Percentiles rank a stretch among this genome's conserved stretches.
Evolutionary conservation across 1,140 invertebrate genomes (phyloP).

Genomic region (Drosophila pectinifera): DNA sequence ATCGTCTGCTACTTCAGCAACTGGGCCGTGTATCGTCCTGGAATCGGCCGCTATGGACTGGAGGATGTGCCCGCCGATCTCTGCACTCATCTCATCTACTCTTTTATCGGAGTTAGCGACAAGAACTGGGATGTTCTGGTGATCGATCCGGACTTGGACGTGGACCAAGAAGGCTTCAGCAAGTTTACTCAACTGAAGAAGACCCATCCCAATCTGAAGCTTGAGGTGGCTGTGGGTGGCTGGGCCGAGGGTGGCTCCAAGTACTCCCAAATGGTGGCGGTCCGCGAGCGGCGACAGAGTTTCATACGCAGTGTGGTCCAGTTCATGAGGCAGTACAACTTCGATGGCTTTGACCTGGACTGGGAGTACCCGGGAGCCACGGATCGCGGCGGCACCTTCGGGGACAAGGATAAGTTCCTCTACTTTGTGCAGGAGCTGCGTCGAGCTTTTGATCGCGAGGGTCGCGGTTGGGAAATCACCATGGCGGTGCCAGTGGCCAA

Average conservation of each 20-base stretch:
- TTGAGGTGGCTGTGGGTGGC: slow-evolving; percentile 92
- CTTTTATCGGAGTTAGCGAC: slow-evolving; percentile 94
- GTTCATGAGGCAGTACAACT: slow-evolving; percentile 91
- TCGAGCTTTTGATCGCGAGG: slow-evolving; percentile 90
- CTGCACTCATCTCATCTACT: slow-evolving; percentile 95
- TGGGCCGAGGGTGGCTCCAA: slow-evolving; percentile 95
- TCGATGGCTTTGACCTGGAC: slow-evolving; percentile 93
- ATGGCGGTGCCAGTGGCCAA: slow-evolving; percentile 94
- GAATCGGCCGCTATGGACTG: slow-evolving; percentile 91
- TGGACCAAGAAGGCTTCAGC: slow-evolving; percentile 91
- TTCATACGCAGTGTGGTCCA: slow-evolving; percentile 92
- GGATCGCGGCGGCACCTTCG: slow-evolving; percentile 92
- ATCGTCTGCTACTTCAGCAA: slow-evolving; percentile 96
- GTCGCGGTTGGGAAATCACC: slow-evolving; percentile 93
- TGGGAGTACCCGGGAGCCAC: slow-evolving; percentile 95
- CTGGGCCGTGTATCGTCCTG: slow-evolving; percentile 95
- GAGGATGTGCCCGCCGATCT: slow-evolving; percentile 93
- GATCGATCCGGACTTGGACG: slow-evolving; percentile 93
- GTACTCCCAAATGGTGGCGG: slow-evolving; percentile 91
- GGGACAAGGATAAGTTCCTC: slow-evolving; percentile 93
- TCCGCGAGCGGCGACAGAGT: slow-evolving; percentile 88
- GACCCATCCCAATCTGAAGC: slow-evolving; percentile 91
- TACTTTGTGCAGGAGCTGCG: slow-evolving; percentile 93
- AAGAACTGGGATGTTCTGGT: slow-evolving; percentile 91
- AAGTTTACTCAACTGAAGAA: slow-evolving; percentile 92